Percentiles rank a stretch among this genome's conserved stretches.
phyloP scores from a whole-genome alignment of 2,113 vertebrate species.

The Mustela nigripes region DNA sequence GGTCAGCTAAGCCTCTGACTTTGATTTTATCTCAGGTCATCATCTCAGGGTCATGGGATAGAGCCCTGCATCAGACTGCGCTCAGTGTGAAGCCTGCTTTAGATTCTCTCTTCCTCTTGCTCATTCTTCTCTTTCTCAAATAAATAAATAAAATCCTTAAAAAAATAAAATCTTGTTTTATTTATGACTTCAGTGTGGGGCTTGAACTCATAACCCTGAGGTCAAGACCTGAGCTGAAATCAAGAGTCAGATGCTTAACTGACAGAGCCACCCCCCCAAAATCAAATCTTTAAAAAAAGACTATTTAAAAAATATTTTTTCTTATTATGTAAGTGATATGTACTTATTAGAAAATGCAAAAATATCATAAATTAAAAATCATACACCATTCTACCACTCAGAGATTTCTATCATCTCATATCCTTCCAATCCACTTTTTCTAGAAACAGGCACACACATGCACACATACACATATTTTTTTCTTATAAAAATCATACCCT shows the following conservation, averaged over 20 bases:
- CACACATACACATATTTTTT: background rate
- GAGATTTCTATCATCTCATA: background rate
- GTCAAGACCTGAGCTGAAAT: background rate
- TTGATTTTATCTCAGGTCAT: background rate
- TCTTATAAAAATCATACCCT: background rate
- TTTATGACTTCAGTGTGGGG: no score
- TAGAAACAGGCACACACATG: background rate
- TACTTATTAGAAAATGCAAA: background rate
- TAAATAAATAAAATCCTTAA: background rate
- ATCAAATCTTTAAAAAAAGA: background rate
- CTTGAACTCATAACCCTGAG: background rate
- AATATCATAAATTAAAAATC: slow-evolving; percentile 14
- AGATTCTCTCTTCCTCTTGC: background rate
- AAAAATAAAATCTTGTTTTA: background rate
- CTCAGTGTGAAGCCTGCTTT: background rate
- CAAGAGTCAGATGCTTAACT: background rate
- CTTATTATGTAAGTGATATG: background rate
- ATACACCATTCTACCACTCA: slow-evolving; percentile 8
- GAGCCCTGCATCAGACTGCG: background rate
- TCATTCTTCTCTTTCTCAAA: background rate
- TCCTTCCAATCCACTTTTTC: background rate
- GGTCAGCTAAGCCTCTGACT: background rate
- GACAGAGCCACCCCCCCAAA: background rate
- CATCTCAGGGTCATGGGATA: background rate
- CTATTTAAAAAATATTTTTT: background rate